Evolutionary conservation across 2,797 vertebrate species (phyloP), one percentile per base, ranked within the genome.

Genomic region (Chelidonichthys spinosus): DNA sequence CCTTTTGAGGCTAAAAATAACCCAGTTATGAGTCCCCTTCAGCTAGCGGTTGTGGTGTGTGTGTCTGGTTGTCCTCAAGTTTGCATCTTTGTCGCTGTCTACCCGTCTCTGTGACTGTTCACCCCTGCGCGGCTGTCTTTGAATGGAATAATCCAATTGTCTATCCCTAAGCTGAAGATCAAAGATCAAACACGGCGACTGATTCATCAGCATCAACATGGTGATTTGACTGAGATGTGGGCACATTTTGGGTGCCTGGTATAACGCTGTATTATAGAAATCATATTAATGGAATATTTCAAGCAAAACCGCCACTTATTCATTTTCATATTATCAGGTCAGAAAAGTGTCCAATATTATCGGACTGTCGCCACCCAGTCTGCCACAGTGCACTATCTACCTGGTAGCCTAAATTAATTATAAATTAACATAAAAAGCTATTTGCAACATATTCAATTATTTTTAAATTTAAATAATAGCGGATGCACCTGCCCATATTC

Each of bases 1-100:
- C 76, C 64, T 68, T 79, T 68, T 63, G 39, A 73, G 55, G 77
- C 86, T 89, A 89, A 83, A 92, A 89, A 89, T 85, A 90, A 83
- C 74, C 61, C 56, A 25, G 83, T 82, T 89, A 76, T 87, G 84
- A 89, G 76, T 82, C 75, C 77, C 84, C 50, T 49, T 75, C 77
- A 74, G 65, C 46, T 36, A 55, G 82, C 78, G 70, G 63, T 65
- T 61, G 39, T 17, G 17, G 47, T 63, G 53, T 64, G 36, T 74
- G 68, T 64, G 53, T 44, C 13, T 59, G 14, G 33, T 55, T 73
- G 55, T 84, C 52, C 67, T 65, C 40, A 25, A 64, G 68, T 72
- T 56, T 73, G 74, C 62, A 43, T 71, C 73, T 82, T 70, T 82
- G 56, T 74, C 40, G 53, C 44, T 61, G 63, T 67, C 52, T 53